A percentile compares a stretch with the other conserved stretches of the same genome.
These are phyloP conservation scores for Belonocnema kinseyi DNA, from an alignment of 1,140 invertebrate species.

Conservation along the genomic window DNA sequence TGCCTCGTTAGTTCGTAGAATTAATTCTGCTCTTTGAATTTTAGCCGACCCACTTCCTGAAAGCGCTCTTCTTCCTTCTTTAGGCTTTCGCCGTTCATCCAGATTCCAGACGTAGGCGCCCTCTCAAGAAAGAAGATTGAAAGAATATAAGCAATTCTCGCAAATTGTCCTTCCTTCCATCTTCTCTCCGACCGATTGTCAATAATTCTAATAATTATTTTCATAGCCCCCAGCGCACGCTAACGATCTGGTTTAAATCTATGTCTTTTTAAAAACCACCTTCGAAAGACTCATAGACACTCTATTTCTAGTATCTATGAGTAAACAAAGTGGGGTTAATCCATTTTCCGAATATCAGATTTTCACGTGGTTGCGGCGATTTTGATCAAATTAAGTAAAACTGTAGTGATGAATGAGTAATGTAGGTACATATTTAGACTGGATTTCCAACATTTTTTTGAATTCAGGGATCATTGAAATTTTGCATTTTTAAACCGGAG, in stretches of 20 bases:
- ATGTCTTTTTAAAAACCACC: neutral
- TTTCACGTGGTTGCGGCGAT: no score
- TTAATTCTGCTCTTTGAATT: conserved; percentile 64
- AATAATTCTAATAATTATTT: conserved; percentile 30
- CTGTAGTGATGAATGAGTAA: no score
- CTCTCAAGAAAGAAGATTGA: neutral
- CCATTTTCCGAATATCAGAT: conserved; percentile 39
- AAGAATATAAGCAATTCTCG: conserved; percentile 43
- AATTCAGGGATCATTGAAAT: no score
- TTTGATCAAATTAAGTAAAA: no score
- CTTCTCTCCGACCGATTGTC: neutral
- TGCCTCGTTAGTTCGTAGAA: conserved; percentile 61
- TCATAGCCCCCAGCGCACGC: neutral
- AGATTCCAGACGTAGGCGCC: conserved; percentile 37
- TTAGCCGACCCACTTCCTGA: conserved; percentile 52
- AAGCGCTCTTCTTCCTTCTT: conserved; percentile 41
- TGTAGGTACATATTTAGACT: no score
- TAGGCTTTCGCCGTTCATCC: conserved; percentile 35
- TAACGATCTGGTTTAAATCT: neutral
- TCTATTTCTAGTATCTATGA: conserved; percentile 58
- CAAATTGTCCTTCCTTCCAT: conserved; percentile 32
- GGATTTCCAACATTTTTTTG: no score
- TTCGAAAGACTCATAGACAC: no score
- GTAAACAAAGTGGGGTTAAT: conserved; percentile 54
- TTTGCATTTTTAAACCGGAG: no score